These are phyloP conservation scores for Electrophaes corylata DNA, from an alignment of 2,888 invertebrate genomes.

Conservation along the genomic window DNA sequence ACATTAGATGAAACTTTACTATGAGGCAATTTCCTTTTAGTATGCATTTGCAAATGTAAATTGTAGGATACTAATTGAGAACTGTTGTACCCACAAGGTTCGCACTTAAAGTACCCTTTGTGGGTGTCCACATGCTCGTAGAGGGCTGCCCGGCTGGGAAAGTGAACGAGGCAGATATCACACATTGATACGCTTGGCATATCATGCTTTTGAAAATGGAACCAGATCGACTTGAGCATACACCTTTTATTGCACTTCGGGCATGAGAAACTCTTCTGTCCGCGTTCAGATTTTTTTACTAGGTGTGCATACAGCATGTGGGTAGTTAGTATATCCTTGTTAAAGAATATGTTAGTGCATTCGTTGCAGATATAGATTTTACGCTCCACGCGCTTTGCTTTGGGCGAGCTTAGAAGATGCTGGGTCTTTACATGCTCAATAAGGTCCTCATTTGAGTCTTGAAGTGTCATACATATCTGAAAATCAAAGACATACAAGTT, in stretches of 20 bases:
- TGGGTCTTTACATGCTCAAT: slow-evolving; percentile 51
- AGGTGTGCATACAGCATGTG: slow-evolving; percentile 49
- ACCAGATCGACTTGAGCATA: slow-evolving; percentile 38
- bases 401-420: slow-evolving; percentile 55
- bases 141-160: slow-evolving; percentile 31
- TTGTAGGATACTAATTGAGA: slow-evolving; percentile 39
- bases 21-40: neutral
- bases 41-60: slow-evolving; percentile 48
- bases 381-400: slow-evolving; percentile 51
- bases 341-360: slow-evolving; percentile 61
- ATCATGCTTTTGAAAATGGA: slow-evolving; percentile 53
- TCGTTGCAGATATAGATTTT: slow-evolving; percentile 60
- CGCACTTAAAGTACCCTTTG: slow-evolving; percentile 45
- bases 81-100: slow-evolving; percentile 47
- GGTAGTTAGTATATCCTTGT: slow-evolving; percentile 49
- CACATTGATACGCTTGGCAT: slow-evolving; percentile 50
- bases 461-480: slow-evolving; percentile 56
- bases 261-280: slow-evolving; percentile 39
- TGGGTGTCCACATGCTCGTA: slow-evolving; percentile 50
- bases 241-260: slow-evolving; percentile 49
- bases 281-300: neutral
- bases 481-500: too few species aligned
- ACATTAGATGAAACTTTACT: neutral
- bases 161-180: slow-evolving; percentile 53
- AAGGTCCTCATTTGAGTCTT: slow-evolving; percentile 31